phyloP scores from a whole-genome alignment of 2,113 vertebrate species.

The Dasyornis broadbenti region DNA sequence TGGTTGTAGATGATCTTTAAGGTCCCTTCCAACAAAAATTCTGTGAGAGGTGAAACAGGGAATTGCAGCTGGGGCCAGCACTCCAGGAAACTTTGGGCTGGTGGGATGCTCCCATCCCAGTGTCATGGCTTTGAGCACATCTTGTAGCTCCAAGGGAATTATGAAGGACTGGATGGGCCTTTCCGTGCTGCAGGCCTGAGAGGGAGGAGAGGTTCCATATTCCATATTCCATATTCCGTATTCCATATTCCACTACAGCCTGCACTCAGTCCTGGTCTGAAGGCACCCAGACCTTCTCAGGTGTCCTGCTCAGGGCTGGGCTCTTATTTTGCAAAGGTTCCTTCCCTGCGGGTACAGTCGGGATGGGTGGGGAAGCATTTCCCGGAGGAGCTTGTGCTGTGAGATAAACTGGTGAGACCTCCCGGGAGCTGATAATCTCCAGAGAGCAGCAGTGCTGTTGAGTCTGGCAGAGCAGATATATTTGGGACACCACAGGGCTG shows the following conservation, averaged over 20 bases:
- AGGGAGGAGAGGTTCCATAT: neutral
- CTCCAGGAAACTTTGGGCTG: neutral
- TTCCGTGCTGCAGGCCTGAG: neutral
- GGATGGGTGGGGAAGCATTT: neutral
- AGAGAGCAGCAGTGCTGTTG: neutral
- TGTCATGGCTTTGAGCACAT: neutral
- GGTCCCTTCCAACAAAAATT: neutral
- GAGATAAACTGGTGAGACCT: neutral
- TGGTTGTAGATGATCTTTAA: neutral
- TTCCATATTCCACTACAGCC: neutral
- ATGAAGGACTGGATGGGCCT: accelerated
- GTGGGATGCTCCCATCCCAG: neutral
- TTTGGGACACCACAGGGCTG: accelerated
- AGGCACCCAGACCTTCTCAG: neutral
- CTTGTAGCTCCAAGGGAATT: neutral
- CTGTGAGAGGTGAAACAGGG: neutral
- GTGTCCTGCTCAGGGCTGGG: neutral
- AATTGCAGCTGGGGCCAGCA: neutral
- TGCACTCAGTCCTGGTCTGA: neutral
- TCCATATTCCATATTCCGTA: neutral
- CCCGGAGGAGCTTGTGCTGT: neutral
- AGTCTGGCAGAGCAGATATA: neutral
- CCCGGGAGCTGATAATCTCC: neutral
- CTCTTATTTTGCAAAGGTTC: neutral
- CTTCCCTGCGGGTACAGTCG: accelerated